phyloP scores from a whole-genome alignment of 2,888 invertebrate species.

The Leptinotarsa peninsularis region DNA sequence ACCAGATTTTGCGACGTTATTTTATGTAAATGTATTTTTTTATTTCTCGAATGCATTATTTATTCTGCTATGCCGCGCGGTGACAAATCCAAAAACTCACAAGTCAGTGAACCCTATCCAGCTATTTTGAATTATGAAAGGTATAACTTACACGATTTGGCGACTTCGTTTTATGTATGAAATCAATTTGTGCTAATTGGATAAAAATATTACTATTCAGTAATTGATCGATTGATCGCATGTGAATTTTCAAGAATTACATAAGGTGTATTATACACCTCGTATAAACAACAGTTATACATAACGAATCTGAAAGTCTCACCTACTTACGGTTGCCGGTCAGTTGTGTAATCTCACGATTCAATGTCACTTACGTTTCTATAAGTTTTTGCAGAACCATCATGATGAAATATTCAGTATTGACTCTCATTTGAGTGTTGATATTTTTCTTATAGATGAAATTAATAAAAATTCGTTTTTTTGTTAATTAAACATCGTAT shows the following conservation, averaged over 20 bases:
- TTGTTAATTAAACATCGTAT: no score
- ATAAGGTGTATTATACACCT: conserved; percentile 31
- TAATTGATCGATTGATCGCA: conserved; percentile 29
- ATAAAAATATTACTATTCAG: conserved; percentile 10
- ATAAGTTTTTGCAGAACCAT: not conserved
- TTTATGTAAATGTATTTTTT: no score
- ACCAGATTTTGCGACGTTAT: no score
- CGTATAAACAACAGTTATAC: conserved; percentile 36
- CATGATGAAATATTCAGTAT: not conserved
- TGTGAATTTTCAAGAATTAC: conserved; percentile 29
- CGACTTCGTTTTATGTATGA: no score
- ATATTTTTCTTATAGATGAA: not conserved
- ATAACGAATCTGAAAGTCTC: conserved; percentile 42
- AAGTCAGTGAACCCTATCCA: no score
- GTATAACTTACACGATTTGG: no score
- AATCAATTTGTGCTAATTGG: not conserved
- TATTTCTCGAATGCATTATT: no score
- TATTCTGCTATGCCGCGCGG: no score
- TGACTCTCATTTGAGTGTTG: not conserved
- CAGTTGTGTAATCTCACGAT: conserved; percentile 47
- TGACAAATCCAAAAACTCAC: no score
- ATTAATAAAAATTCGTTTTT: no score
- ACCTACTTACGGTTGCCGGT: conserved; percentile 46
- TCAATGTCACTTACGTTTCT: conserved; percentile 43
- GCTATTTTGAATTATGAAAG: no score